phyloP scores from a whole-genome alignment of 2,113 vertebrate genomes.

The Silurus meridionalis region DNA sequence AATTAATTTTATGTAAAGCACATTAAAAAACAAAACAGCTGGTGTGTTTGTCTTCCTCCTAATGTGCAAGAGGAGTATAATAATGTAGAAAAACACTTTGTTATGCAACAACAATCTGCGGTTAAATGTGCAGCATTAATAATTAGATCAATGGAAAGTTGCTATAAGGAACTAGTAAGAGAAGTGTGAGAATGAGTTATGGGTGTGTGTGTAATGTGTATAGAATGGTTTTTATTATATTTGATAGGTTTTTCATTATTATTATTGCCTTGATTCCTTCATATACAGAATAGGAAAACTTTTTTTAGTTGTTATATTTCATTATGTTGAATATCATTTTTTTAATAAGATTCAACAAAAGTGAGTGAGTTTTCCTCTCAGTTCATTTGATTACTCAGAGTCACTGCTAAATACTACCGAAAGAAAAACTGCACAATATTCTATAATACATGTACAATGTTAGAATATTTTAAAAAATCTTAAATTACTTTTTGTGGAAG shows the following conservation, averaged over 20 bases:
- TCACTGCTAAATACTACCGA: background rate
- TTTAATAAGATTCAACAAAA: too few species aligned
- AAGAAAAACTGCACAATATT: background rate
- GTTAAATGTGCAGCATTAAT: too few species aligned
- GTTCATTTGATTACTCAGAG: background rate
- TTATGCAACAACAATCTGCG: too few species aligned
- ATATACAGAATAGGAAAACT: too few species aligned
- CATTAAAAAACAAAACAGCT: background rate
- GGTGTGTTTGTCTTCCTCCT: background rate
- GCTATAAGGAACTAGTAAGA: too few species aligned
- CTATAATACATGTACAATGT: background rate
- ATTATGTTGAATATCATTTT: too few species aligned
- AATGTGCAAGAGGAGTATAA: background rate
- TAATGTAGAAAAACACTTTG: background rate
- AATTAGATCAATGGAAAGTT: too few species aligned
- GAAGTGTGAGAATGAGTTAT: background rate
- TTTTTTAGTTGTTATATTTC: too few species aligned
- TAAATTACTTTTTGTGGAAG: background rate
- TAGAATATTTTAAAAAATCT: background rate
- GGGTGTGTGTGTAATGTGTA: background rate
- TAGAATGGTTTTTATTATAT: background rate
- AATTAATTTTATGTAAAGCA: too few species aligned
- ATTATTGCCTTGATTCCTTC: background rate
- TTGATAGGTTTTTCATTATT: background rate
- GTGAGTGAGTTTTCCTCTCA: too few species aligned